Evolutionary conservation across 2,797 vertebrate species (phyloP), one percentile per base, ranked within the genome.

Genomic region (Lycodopsis pacificus): DNA sequence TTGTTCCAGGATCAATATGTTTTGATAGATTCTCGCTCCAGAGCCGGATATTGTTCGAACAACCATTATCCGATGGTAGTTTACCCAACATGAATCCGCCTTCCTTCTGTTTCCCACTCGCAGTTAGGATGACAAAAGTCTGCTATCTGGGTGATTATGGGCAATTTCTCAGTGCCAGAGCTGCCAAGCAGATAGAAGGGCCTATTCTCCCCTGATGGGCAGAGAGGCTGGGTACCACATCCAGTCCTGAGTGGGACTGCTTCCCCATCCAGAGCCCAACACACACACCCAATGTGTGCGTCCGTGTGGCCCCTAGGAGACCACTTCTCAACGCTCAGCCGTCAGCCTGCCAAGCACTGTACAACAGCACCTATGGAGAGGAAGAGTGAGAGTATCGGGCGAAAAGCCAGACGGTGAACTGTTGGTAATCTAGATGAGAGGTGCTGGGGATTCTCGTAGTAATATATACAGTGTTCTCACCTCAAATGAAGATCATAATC

Each of bases 61-160:
- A 93, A 92, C 93, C 94, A 95, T 95, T 95, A 95, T 93, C 91
- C 92, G 79, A 94, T 90, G 93, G 94, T 94, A 95, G 94, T 95
- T 96, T 95, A 94, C 94, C 91, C 95, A 94, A 95, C 94, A 92
- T 95, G 95, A 95, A 95, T 94, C 93, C 92, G 87, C 90, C 93
- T 94, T 93, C 90, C 87, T 91, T 94, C 88, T 90, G 89, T 92
- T 85, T 90, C 89, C 89, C 90, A 84, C 91, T 93, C 83, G 83
- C 93, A 93, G 93, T 93, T 94, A 92, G 92, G 91, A 92, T 95
- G 93, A 93, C 92, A 94, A 94, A 95, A 93, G 93, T 94, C 92
- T 92, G 91, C 94, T 93, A 95, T 95, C 94, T 93, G 86, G 91
- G 92, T 94, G 94, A 95, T 95, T 96, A 94, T 92, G 86, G 93